These are phyloP conservation scores for Myotis vivesi DNA, from an alignment of 2,797 vertebrate species.

Conservation along the genomic window DNA sequence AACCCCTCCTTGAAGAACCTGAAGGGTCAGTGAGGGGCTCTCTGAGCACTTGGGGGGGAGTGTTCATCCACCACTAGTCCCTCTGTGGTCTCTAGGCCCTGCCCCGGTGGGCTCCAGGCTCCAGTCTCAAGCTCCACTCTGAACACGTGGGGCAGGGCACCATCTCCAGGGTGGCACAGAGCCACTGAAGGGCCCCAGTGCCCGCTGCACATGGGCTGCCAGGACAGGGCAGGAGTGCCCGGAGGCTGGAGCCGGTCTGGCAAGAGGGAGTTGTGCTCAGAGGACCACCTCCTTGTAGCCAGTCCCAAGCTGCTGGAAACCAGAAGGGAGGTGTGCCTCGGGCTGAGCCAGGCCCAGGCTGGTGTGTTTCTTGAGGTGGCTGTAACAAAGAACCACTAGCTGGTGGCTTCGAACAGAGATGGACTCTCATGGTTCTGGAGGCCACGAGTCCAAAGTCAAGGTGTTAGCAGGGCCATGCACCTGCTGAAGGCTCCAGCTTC, in stretches of 20 bases:
- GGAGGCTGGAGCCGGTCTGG: background rate
- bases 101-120: rapidly evolving
- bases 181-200: background rate
- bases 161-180: no score
- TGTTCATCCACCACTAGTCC: background rate
- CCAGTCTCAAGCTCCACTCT: background rate
- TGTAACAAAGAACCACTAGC: background rate
- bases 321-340: background rate
- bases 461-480: background rate
- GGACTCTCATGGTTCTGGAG: background rate
- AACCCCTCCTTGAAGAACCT: background rate
- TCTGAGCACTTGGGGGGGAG: background rate
- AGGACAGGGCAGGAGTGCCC: background rate
- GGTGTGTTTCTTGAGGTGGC: background rate
- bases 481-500: background rate
- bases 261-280: background rate
- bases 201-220: background rate
- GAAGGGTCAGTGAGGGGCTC: background rate
- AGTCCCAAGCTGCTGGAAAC: background rate
- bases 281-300: background rate
- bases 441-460: background rate
- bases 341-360: background rate
- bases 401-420: background rate
- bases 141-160: background rate
- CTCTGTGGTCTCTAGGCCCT: background rate